Evolutionary conservation across 2,113 vertebrate species (phyloP).

Genomic region (Halcyon senegalensis): DNA sequence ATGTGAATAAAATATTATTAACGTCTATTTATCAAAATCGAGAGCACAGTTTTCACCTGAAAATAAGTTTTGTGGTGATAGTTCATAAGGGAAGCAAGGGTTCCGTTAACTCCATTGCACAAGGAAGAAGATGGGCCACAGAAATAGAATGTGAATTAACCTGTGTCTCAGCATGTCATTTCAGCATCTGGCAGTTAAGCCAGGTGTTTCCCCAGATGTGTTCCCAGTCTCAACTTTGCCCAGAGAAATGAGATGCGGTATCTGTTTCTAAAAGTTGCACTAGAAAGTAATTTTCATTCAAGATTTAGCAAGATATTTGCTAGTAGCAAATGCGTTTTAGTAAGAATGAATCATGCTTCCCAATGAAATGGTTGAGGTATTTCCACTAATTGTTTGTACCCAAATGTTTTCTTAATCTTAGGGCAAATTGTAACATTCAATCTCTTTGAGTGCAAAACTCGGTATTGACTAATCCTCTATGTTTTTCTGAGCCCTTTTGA

Average conservation of each 20-base stretch:
- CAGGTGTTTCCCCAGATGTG: not conserved
- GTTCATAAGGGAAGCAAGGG: not conserved
- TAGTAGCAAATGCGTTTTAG: not conserved
- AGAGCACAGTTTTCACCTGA: not conserved
- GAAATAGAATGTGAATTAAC: not conserved
- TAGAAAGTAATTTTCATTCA: not conserved
- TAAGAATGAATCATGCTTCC: not conserved
- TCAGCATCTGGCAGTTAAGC: not conserved
- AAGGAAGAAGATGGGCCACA: not conserved
- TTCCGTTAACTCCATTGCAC: not conserved
- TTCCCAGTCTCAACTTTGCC: not conserved
- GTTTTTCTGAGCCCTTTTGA: not conserved
- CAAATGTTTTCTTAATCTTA: slow-evolving; percentile 7
- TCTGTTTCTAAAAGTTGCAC: not conserved
- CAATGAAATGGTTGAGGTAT: not conserved
- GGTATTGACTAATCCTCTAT: not conserved
- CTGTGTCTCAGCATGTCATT: not conserved
- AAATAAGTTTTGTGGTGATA: not conserved
- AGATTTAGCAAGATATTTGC: not conserved
- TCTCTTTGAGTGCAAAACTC: not conserved
- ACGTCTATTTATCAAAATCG: not conserved
- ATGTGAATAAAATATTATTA: not conserved
- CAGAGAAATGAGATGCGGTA: not conserved
- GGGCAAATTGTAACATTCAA: not conserved
- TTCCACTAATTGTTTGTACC: slow-evolving; percentile 18